phyloP scores from a whole-genome alignment of 2,797 vertebrate species.

The Notamacropus eugenii region DNA sequence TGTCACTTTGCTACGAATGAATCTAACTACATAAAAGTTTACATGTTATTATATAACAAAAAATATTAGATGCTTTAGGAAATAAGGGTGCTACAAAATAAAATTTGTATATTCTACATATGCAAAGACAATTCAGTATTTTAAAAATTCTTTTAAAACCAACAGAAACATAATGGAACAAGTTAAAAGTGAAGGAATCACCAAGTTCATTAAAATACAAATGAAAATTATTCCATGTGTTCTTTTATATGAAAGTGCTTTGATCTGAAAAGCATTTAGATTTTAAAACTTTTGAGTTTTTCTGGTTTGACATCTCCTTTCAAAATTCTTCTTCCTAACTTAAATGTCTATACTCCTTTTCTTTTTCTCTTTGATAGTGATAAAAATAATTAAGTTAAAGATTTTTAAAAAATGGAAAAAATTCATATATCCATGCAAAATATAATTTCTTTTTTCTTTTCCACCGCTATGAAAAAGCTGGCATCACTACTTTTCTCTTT shows the following conservation, averaged over 20 bases:
- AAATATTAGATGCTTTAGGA: constrained; percentile 41
- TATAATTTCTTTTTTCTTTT: neutral
- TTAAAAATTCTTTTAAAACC: constrained; percentile 50
- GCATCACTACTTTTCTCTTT: constrained; percentile 43
- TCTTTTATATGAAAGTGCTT: neutral
- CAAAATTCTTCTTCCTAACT: neutral
- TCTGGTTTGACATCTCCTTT: neutral
- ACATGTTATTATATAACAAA: constrained; percentile 38
- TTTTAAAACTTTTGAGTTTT: neutral
- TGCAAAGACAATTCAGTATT: constrained; percentile 15
- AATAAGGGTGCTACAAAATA: neutral
- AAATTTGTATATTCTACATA: constrained; percentile 37
- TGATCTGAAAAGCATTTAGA: neutral
- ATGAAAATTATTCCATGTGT: neutral
- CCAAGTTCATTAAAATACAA: neutral
- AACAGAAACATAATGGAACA: neutral
- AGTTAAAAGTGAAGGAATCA: neutral
- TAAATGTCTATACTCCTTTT: neutral
- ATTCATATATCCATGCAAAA: neutral
- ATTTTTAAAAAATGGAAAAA: neutral
- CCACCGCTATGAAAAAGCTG: constrained; percentile 37
- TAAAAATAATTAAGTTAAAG: neutral
- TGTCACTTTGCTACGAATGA: constrained; percentile 12
- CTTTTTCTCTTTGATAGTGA: neutral
- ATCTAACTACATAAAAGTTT: neutral